Conservation (phyloP, 2,113 vertebrate genomes). For the Todiramphus saurophagus region DNA sequence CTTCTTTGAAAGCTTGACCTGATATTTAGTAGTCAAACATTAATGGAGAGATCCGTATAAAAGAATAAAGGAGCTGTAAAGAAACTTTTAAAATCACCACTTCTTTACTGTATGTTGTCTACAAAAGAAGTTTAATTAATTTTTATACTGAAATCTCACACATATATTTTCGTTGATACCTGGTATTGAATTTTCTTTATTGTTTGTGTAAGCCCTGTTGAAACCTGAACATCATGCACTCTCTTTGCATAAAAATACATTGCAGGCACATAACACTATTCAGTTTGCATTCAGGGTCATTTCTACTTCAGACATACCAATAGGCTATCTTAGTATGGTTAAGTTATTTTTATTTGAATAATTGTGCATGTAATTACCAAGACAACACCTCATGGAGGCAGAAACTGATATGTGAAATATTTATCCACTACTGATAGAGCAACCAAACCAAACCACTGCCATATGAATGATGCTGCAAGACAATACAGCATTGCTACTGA, state of each 20-base stretch:
- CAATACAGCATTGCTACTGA: background rate
- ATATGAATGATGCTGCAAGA: background rate
- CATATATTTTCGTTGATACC: background rate
- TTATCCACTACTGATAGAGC: slow-evolving; percentile 13
- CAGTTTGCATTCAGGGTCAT: slow-evolving; percentile 55
- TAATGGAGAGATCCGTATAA: background rate
- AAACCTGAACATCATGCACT: background rate
- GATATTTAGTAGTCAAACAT: background rate
- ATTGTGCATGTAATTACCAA: slow-evolving; percentile 4
- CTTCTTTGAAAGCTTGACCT: background rate
- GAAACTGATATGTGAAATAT: slow-evolving; percentile 15
- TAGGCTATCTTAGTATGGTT: background rate
- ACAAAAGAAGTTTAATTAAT: background rate
- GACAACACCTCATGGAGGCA: background rate
- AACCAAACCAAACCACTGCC: background rate
- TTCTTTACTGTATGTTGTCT: background rate
- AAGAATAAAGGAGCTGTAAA: background rate
- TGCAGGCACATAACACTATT: background rate
- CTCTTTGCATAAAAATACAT: background rate
- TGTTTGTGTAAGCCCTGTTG: background rate
- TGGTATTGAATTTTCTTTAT: background rate
- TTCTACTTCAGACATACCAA: slow-evolving; percentile 30
- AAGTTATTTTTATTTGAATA: slow-evolving; percentile 58
- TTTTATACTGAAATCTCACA: background rate
- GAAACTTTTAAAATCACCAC: background rate